A percentile compares a stretch with the other conserved stretches of the same genome.
Conservation (phyloP, 2,888 invertebrate genomes). For the Agrochola circellaris region DNA sequence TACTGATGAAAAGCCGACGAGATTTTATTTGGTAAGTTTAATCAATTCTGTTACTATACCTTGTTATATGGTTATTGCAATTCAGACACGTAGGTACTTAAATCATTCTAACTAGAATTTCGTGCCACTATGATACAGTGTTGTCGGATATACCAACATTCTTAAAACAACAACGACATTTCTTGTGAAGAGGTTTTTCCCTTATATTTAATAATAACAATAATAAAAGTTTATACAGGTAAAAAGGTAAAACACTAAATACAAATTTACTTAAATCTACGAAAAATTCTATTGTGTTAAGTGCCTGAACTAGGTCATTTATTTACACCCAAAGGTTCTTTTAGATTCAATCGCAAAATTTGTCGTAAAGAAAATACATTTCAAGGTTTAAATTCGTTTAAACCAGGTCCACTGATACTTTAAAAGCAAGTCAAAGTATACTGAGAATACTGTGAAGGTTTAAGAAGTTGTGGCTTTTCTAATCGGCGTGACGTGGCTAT, state of each 20-base stretch:
- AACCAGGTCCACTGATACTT: background rate
- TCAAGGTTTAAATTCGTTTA: background rate
- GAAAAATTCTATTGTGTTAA: too few relatives aligned
- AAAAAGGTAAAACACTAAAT: too few relatives aligned
- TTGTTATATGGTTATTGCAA: background rate
- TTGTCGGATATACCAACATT: background rate
- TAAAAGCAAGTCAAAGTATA: background rate
- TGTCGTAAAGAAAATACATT: background rate
- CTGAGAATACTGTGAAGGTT: background rate
- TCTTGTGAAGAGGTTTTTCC: background rate
- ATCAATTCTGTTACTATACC: background rate
- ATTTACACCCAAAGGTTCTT: background rate
- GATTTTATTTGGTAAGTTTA: conserved; percentile 17
- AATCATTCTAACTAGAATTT: background rate
- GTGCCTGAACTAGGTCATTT: too few relatives aligned
- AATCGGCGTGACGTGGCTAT: conserved; percentile 20
- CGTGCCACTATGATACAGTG: background rate
- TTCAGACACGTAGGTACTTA: background rate
- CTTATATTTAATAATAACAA: too few relatives aligned
- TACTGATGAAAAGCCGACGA: background rate
- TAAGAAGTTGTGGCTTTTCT: background rate
- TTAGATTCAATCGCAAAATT: background rate
- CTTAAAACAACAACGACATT: background rate
- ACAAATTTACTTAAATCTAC: too few relatives aligned
- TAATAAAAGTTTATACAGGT: too few relatives aligned